Evolutionary conservation across 2,797 vertebrate species (phyloP), one percentile per base, ranked within the genome.

Genomic region (Valencia hispanica): DNA sequence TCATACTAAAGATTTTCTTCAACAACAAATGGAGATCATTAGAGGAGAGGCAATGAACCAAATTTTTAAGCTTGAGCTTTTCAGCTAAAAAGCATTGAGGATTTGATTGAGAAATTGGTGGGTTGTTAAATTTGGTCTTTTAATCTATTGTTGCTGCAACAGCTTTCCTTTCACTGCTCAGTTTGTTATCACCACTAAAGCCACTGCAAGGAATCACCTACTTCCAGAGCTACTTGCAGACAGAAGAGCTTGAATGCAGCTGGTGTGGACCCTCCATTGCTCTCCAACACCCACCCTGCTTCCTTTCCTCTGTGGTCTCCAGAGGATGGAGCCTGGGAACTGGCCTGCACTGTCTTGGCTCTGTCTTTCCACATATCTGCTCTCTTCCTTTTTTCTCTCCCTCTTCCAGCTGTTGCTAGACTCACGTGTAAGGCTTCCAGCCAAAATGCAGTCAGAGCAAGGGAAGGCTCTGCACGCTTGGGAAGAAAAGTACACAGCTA

Each of bases 261-360:
- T 93, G 93, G 78, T 77, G 79, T 77, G 25, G 1, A 51, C 69
- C 78, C 61, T 74, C 61, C 61, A 57, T n/a, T 9, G 12, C n/a
- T n/a, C 8, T 14, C 32, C 48, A 57, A 34, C 36, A 70, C 70
- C 75, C 70, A 39, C 53, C 61, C 77, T 18, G 70, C 81, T 85
- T 89, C 84, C 85, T 89, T 77, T 87, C 73, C 80, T 84, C 82
- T 57, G 75, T 55, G 79, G 77, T 85, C 90, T 90, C 88, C 74
- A 77, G 88, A 87, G 88, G 84, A 83, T 65, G 36, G 84, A 88
- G 89, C 92, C 93, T 95, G 94, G 91, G 94, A 95, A 95, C 89
- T 89, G 84, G 86, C 82, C 79, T 81, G 68, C 74, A 75, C 69
- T 72, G 81, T 79, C 79, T 81, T 89, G 83, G 78, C 82, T 90